Conservation (phyloP, 2,888 invertebrate genomes). For the Cerastis leucographa region DNA sequence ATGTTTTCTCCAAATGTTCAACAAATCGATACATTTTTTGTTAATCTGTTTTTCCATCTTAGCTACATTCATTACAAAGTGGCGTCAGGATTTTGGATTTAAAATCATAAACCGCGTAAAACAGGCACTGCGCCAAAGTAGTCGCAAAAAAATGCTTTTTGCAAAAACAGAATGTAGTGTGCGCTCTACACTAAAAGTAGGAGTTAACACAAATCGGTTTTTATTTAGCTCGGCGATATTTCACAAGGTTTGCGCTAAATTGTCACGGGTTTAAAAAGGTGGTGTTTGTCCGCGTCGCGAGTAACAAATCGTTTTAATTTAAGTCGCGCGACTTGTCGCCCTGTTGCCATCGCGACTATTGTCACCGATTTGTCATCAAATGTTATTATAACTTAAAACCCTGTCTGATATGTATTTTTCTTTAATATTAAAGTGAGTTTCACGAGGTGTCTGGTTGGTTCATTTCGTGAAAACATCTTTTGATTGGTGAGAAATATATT, state of each 20-base stretch:
- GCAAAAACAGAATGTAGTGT: conserved; percentile 66
- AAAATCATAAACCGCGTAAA: conserved; percentile 60
- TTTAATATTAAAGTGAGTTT: conserved; percentile 33
- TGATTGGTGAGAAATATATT: conserved; percentile 31
- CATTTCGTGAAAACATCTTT: conserved; percentile 45
- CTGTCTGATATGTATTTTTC: conserved; percentile 51
- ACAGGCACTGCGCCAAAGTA: conserved; percentile 73
- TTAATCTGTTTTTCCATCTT: conserved; percentile 27
- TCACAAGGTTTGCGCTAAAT: conserved; percentile 73
- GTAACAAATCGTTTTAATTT: conserved; percentile 83
- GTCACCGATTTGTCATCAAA: conserved; percentile 61
- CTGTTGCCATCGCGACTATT: conserved; percentile 66
- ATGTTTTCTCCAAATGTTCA: background rate
- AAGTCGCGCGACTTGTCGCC: conserved; percentile 72
- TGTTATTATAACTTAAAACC: conserved; percentile 54
- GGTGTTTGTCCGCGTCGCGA: conserved; percentile 71
- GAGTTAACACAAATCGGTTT: conserved; percentile 72
- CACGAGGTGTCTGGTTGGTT: conserved; percentile 42
- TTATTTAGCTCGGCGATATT: conserved; percentile 74
- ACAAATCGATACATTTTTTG: conserved; percentile 22
- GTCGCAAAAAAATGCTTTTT: conserved; percentile 70
- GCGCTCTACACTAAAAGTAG: conserved; percentile 66
- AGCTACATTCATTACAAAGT: conserved; percentile 48
- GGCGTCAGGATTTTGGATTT: conserved; percentile 65
- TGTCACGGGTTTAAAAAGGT: conserved; percentile 73